These are phyloP conservation scores for Apodemus speciosus DNA, from an alignment of 2,113 vertebrate species.

Conservation along the genomic window DNA sequence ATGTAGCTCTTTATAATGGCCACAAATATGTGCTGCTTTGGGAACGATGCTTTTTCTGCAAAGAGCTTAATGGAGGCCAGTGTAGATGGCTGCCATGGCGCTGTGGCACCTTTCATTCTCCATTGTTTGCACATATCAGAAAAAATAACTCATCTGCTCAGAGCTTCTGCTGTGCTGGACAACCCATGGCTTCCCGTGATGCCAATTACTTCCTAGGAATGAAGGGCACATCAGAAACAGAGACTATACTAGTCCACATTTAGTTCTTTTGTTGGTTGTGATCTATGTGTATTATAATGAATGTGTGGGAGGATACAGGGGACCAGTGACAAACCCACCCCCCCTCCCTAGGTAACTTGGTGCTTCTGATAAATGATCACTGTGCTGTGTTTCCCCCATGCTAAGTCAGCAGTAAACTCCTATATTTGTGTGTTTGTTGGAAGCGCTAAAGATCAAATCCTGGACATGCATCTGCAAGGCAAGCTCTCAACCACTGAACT, in stretches of 20 bases:
- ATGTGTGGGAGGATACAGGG: neutral
- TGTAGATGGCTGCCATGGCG: neutral
- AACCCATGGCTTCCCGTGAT: neutral
- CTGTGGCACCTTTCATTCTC: neutral
- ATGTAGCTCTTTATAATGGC: constrained; percentile 3
- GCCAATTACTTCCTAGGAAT: neutral
- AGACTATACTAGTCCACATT: neutral
- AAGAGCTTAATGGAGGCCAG: neutral
- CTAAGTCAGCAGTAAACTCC: neutral
- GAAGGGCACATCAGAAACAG: neutral
- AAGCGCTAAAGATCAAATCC: neutral
- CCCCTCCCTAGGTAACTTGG: neutral
- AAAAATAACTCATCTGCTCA: neutral
- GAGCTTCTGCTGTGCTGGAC: neutral
- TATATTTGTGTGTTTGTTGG: too few relatives aligned
- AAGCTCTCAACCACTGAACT: neutral
- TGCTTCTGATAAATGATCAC: neutral
- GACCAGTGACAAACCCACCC: neutral
- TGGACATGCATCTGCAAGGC: neutral
- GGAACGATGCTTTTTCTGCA: neutral
- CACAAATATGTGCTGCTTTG: neutral
- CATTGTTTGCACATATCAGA: neutral
- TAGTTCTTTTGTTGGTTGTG: neutral
- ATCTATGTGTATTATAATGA: neutral
- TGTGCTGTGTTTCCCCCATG: too few relatives aligned